A percentile compares a stretch with the other conserved stretches of the same genome.
These are phyloP conservation scores for Leptarthrus brevirostris DNA, from an alignment of 2,888 invertebrate genomes.

Conservation along the genomic window DNA sequence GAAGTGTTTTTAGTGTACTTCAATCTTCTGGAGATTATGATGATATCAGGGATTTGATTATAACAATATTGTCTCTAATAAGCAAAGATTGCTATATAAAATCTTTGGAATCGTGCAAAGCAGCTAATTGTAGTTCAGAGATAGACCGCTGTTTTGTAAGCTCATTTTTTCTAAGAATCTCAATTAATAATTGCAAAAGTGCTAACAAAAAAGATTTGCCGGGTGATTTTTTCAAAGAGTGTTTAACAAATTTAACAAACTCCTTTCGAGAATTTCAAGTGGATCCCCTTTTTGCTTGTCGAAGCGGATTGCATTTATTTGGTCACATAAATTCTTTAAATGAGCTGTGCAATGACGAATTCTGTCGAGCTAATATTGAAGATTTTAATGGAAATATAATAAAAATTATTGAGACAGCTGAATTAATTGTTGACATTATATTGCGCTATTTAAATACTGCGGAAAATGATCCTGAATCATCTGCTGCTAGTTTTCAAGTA, in stretches of 20 bases:
- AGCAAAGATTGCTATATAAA: slow-evolving; percentile 62
- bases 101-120: slow-evolving; percentile 56
- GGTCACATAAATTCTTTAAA: slow-evolving; percentile 61
- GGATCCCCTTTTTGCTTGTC: slow-evolving; percentile 69
- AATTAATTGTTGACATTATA: slow-evolving; percentile 58
- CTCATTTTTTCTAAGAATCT: slow-evolving; percentile 60
- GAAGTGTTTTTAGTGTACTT: slow-evolving; percentile 69
- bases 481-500: slow-evolving; percentile 80
- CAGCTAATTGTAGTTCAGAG: slow-evolving; percentile 57
- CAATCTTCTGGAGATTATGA: slow-evolving; percentile 70
- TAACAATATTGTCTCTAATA: slow-evolving; percentile 69
- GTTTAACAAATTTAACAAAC: slow-evolving; percentile 58
- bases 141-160: slow-evolving; percentile 62
- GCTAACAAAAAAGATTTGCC: slow-evolving; percentile 58
- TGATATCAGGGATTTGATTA: slow-evolving; percentile 72
- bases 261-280: slow-evolving; percentile 61
- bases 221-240: slow-evolving; percentile 61
- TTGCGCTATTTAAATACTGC: slow-evolving; percentile 61
- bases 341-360: slow-evolving; percentile 57
- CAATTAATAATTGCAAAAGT: slow-evolving; percentile 54
- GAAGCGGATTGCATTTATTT: slow-evolving; percentile 70
- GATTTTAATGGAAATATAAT: neutral
- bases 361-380: slow-evolving; percentile 31
- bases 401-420: slow-evolving; percentile 55
- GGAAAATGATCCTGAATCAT: slow-evolving; percentile 60